These are phyloP conservation scores for Trematomus bernacchii DNA, from an alignment of 2,797 vertebrate genomes.

Conservation along the genomic window DNA sequence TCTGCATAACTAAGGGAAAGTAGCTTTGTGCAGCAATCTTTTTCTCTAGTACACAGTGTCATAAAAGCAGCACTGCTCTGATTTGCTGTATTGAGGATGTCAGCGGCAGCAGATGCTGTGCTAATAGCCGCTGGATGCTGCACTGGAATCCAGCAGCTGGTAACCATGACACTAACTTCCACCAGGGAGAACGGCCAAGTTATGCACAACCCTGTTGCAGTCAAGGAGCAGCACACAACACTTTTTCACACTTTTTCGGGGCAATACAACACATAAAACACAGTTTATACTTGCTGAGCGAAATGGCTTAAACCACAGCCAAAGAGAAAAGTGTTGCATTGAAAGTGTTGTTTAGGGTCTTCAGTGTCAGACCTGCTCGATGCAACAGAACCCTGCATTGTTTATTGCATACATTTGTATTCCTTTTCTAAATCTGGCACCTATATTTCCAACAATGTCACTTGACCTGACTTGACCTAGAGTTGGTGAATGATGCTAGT, in stretches of 20 bases:
- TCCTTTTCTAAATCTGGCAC: not conserved
- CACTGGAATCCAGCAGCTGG: constrained; percentile 82
- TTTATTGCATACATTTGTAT: not conserved
- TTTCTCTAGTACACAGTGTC: constrained; percentile 42
- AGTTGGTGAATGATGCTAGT: not conserved
- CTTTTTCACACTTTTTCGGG: constrained; percentile 53
- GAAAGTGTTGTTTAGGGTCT: not conserved
- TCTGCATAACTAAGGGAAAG: constrained; percentile 22
- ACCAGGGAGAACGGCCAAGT: constrained; percentile 64
- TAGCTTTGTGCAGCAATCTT: constrained; percentile 33
- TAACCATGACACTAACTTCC: constrained; percentile 77
- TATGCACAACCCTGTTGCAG: constrained; percentile 66
- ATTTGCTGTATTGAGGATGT: constrained; percentile 77
- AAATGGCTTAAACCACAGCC: not conserved
- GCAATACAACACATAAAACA: not conserved
- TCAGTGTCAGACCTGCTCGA: not conserved
- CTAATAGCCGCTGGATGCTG: constrained; percentile 81
- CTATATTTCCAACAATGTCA: not conserved
- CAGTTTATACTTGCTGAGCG: constrained; percentile 18
- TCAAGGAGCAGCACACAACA: constrained; percentile 48
- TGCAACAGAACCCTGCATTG: not conserved
- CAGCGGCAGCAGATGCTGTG: constrained; percentile 82
- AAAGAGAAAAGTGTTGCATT: not conserved
- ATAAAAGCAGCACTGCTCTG: constrained; percentile 69
- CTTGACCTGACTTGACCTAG: too few species aligned